Evolutionary conservation across 2,888 invertebrate species (phyloP).

Genomic region (Cylloceria caligata): DNA sequence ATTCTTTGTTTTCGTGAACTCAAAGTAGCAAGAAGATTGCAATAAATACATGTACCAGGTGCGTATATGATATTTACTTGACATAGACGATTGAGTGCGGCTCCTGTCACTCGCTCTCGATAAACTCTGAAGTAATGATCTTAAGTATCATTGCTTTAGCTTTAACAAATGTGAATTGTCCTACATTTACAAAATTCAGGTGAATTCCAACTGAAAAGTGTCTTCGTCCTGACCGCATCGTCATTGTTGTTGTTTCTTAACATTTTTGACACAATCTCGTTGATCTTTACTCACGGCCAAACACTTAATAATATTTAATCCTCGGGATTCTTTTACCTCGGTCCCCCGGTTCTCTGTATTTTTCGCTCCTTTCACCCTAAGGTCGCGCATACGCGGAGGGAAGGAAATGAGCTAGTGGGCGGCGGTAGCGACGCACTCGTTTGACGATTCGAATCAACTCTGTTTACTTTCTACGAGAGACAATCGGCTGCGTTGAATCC

Average conservation of each 20-base stretch:
- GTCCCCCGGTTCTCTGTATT: constrained; percentile 16
- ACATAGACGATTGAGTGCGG: too few relatives aligned
- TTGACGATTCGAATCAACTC: constrained; percentile 59
- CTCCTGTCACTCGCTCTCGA: too few relatives aligned
- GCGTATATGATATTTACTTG: too few relatives aligned
- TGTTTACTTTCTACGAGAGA: constrained; percentile 79
- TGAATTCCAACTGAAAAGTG: constrained; percentile 26
- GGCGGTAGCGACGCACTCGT: constrained; percentile 8
- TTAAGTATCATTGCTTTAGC: too few relatives aligned
- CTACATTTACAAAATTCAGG: constrained; percentile 18
- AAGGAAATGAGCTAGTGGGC: constrained; percentile 22
- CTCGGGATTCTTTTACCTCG: constrained; percentile 43
- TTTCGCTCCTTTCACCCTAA: constrained; percentile 51
- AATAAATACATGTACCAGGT: too few relatives aligned
- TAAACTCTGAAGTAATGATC: too few relatives aligned
- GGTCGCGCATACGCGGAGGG: constrained; percentile 30
- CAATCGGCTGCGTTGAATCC: constrained; percentile 56
- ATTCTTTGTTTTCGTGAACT: too few relatives aligned
- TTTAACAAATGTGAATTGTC: too few relatives aligned
- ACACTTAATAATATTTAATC: constrained; percentile 68
- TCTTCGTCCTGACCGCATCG: constrained; percentile 1
- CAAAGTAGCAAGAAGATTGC: too few relatives aligned
- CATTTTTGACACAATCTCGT: constrained; percentile 55
- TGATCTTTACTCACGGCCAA: constrained; percentile 65
- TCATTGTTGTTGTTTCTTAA: constrained; percentile 11